Conservation (phyloP, 2,888 invertebrate species). For the Pristionchus fissidentatus region DNA sequence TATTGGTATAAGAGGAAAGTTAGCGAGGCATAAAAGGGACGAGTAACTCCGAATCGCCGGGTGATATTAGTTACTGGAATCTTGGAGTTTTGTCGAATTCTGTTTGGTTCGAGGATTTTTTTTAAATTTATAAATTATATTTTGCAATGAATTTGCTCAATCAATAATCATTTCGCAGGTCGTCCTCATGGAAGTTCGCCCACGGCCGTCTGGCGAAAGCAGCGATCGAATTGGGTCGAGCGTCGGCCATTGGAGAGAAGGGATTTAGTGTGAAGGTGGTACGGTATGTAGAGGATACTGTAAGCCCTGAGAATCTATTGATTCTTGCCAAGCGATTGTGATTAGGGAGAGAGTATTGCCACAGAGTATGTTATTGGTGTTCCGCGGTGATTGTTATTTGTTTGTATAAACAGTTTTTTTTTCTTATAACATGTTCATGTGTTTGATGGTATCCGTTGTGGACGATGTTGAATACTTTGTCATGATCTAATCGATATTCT, state of each 20-base stretch:
- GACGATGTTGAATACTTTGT: not conserved
- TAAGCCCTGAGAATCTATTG: slow-evolving; percentile 71
- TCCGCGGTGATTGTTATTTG: slow-evolving; percentile 13
- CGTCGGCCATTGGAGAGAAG: slow-evolving; percentile 56
- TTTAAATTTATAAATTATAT: not conserved
- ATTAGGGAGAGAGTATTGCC: not conserved
- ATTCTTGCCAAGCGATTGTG: slow-evolving; percentile 58
- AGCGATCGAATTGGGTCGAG: slow-evolving; percentile 66
- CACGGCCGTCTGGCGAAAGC: slow-evolving; percentile 67
- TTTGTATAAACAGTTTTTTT: not conserved
- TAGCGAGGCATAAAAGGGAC: too few relatives aligned
- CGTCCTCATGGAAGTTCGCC: slow-evolving; percentile 47
- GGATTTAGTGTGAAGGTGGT: slow-evolving; percentile 64
- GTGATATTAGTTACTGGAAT: not conserved
- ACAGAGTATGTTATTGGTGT: not conserved
- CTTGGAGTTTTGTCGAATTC: too few relatives aligned
- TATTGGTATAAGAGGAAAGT: not conserved
- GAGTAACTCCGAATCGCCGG: too few relatives aligned
- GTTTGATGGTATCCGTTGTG: too few relatives aligned
- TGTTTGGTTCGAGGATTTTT: not conserved
- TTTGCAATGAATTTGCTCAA: not conserved
- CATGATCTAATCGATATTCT: too few relatives aligned
- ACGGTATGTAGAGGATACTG: slow-evolving; percentile 60
- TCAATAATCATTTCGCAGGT: slow-evolving; percentile 46
- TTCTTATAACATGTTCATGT: too few relatives aligned